phyloP scores from a whole-genome alignment of 2,888 invertebrate genomes.

The Linnaemya vulpina region DNA sequence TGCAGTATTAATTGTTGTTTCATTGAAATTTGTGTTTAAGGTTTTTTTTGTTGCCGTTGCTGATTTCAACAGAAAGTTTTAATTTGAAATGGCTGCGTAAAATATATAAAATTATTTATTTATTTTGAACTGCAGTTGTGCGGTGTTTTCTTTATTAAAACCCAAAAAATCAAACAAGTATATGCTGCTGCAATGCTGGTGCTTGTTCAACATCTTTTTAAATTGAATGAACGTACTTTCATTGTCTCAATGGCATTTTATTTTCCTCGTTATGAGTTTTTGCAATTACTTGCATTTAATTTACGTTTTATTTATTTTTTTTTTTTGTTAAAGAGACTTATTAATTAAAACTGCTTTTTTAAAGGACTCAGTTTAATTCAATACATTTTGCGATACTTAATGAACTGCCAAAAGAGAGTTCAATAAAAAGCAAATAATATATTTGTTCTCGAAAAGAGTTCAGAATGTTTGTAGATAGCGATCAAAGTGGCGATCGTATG shows the following conservation, averaged over 20 bases:
- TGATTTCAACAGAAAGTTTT: slow-evolving; percentile 49
- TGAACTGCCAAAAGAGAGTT: too few species aligned
- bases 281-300: too few species aligned
- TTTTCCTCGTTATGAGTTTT: not conserved
- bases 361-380: not conserved
- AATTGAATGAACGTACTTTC: slow-evolving; percentile 1
- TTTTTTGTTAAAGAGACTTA: slow-evolving; percentile 1
- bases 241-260: not conserved
- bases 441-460: too few species aligned
- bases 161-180: slow-evolving; percentile 13
- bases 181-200: slow-evolving; percentile 27
- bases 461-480: too few species aligned
- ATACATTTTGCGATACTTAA: not conserved
- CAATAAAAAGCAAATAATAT: too few species aligned
- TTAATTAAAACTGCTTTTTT: not conserved
- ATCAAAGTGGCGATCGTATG: too few species aligned
- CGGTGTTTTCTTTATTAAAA: slow-evolving; percentile 29
- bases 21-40: slow-evolving; percentile 11
- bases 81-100: slow-evolving; percentile 50
- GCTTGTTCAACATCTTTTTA: slow-evolving; percentile 39
- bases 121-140: not conserved
- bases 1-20: slow-evolving; percentile 22
- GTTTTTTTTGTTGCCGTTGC: not conserved
- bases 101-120: slow-evolving; percentile 50
- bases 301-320: too few species aligned